Conservation (phyloP, 1,140 invertebrate genomes). For the Nymphalis io region DNA sequence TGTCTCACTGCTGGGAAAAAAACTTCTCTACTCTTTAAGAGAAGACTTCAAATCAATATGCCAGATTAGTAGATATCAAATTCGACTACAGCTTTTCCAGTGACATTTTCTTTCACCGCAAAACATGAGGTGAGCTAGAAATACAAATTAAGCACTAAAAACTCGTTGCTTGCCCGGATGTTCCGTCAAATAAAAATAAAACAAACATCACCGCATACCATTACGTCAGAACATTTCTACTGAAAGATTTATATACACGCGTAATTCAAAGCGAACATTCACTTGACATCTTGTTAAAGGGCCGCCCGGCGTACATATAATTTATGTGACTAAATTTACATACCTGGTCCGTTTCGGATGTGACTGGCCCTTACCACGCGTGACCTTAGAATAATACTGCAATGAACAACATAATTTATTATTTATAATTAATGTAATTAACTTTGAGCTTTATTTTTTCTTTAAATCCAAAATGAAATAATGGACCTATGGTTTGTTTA, state of each 20-base stretch:
- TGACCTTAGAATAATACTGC: constrained; percentile 8
- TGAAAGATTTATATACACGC: constrained; percentile 23
- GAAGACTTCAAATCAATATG: too few species aligned
- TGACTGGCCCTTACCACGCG: constrained; percentile 31
- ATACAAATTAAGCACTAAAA: too few species aligned
- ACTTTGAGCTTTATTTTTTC: too few species aligned
- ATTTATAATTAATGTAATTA: constrained; percentile 18
- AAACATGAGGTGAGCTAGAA: too few species aligned
- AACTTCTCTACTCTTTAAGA: too few species aligned
- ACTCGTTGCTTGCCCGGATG: too few species aligned
- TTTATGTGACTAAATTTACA: constrained; percentile 39
- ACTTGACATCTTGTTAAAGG: constrained; percentile 40
- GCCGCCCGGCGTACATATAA: constrained; percentile 33
- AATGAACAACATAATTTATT: neutral
- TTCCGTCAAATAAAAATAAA: neutral
- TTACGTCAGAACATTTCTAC: neutral
- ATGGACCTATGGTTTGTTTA: too few species aligned
- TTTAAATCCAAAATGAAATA: too few species aligned
- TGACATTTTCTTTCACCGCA: too few species aligned
- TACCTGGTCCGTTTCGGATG: constrained; percentile 35
- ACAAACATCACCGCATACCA: constrained; percentile 2
- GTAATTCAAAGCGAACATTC: constrained; percentile 35
- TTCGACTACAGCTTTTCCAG: too few species aligned
- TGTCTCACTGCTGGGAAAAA: too few species aligned
- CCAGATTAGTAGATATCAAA: too few species aligned